Percentiles rank a stretch among this genome's conserved stretches.
phyloP scores from a whole-genome alignment of 2,888 invertebrate species.

The Latrodectus elegans region DNA sequence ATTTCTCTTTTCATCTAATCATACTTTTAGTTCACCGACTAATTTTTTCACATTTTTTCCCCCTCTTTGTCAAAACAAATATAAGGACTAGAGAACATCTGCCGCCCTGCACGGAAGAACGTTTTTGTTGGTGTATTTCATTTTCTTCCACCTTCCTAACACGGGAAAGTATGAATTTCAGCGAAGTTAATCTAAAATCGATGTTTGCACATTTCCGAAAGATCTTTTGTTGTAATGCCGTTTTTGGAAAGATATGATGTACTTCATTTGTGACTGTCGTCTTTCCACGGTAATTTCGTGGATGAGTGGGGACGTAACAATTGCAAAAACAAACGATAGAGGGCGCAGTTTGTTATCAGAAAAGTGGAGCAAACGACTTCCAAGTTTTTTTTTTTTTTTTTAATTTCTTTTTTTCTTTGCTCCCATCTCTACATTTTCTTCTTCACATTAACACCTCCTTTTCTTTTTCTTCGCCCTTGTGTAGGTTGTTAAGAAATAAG shows the following conservation, averaged over 20 bases:
- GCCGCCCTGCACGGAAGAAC: neutral
- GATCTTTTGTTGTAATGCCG: conserved; percentile 34
- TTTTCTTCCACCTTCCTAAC: neutral
- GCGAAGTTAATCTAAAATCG: conserved; percentile 64
- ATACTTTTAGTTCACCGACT: too few relatives aligned
- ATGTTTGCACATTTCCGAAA: conserved; percentile 40
- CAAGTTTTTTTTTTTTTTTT: neutral
- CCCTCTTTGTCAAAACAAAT: neutral
- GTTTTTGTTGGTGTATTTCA: neutral
- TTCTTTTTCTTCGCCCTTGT: neutral
- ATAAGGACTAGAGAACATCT: neutral
- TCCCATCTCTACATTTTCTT: conserved; percentile 8
- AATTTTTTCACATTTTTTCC: too few relatives aligned
- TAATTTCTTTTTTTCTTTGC: neutral
- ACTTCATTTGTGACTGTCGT: conserved; percentile 56
- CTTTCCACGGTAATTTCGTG: conserved; percentile 36
- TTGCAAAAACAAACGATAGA: conserved; percentile 42
- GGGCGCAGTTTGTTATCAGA: conserved; percentile 31
- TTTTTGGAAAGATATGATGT: conserved; percentile 33
- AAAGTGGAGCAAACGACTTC: conserved; percentile 30
- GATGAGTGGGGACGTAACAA: conserved; percentile 36
- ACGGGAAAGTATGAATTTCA: conserved; percentile 48
- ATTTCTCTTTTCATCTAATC: too few relatives aligned
- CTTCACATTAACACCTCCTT: neutral
- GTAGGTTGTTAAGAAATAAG: neutral